A percentile compares a stretch with the other conserved stretches of the same genome.
Conservation (phyloP, 2,888 invertebrate species). For the Athalia circularis region DNA sequence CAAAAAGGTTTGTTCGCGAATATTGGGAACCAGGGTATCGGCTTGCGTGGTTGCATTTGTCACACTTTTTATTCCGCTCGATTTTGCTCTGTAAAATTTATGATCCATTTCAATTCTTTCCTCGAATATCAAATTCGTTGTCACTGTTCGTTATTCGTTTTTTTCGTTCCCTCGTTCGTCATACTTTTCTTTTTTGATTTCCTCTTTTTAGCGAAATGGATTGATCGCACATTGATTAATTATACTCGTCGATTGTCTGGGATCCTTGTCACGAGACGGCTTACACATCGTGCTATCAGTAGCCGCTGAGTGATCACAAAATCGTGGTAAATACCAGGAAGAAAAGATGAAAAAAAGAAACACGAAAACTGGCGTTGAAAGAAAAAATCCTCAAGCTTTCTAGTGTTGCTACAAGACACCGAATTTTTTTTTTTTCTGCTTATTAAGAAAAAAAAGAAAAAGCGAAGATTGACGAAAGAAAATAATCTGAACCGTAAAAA, state of each 20-base stretch:
- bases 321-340: background rate
- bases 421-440: too few species aligned
- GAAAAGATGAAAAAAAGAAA: background rate
- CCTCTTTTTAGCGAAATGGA: background rate
- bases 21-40: slow-evolving; percentile 58
- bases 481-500: background rate
- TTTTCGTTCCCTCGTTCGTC: background rate
- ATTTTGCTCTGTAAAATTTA: background rate
- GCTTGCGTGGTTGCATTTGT: slow-evolving; percentile 51
- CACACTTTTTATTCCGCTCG: background rate
- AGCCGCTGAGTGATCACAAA: slow-evolving; percentile 8
- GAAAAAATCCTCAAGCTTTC: too few species aligned
- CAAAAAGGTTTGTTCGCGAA: slow-evolving; percentile 60
- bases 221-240: slow-evolving; percentile 12
- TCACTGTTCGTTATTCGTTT: background rate
- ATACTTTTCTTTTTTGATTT: background rate
- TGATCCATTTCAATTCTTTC: background rate
- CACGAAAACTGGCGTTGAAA: too few species aligned
- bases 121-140: background rate
- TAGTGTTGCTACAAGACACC: too few species aligned
- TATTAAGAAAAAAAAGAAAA: background rate
- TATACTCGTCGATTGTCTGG: background rate
- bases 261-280: slow-evolving; percentile 35
- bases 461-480: background rate
- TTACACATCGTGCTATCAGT: slow-evolving; percentile 22